Evolutionary conservation across 2,888 invertebrate species (phyloP).

Genomic region (Scaptomyza polygonia): DNA sequence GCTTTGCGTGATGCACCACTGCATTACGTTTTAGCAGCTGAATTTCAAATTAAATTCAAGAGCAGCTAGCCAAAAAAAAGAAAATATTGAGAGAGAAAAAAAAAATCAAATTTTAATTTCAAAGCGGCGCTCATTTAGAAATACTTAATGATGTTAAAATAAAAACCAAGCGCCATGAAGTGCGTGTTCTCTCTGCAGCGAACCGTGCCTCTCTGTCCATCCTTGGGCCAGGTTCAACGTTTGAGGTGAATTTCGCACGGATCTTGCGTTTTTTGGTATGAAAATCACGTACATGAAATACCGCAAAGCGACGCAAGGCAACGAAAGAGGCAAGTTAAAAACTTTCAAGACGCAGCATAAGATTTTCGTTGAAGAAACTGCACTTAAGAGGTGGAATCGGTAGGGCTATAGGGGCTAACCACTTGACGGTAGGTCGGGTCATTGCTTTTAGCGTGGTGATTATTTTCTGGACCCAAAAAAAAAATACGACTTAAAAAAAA

Average conservation of each 20-base stretch:
- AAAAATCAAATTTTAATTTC: slow-evolving; percentile 76
- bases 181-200: slow-evolving; percentile 46
- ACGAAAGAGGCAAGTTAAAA: slow-evolving; percentile 7
- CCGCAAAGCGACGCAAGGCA: slow-evolving; percentile 57
- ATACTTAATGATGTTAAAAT: slow-evolving; percentile 78
- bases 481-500: slow-evolving; percentile 5
- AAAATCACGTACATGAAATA: slow-evolving; percentile 70
- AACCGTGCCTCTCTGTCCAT: background rate
- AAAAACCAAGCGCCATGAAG: slow-evolving; percentile 72
- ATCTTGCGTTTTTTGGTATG: slow-evolving; percentile 57
- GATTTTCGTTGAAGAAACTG: slow-evolving; percentile 45
- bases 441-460: slow-evolving; percentile 70
- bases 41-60: slow-evolving; percentile 63
- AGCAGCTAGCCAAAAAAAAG: slow-evolving; percentile 42
- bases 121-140: slow-evolving; percentile 76
- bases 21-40: slow-evolving; percentile 13
- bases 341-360: slow-evolving; percentile 49
- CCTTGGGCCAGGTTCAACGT: slow-evolving; percentile 2
- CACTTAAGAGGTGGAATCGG: slow-evolving; percentile 24
- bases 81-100: no score
- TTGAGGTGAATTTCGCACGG: slow-evolving; percentile 62
- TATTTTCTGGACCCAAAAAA: slow-evolving; percentile 48
- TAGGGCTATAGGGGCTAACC: background rate
- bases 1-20: background rate
- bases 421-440: slow-evolving; percentile 58